These are phyloP conservation scores for Ashinkailepas kermadecensis DNA, from an alignment of 2,888 invertebrate species.

Conservation along the genomic window DNA sequence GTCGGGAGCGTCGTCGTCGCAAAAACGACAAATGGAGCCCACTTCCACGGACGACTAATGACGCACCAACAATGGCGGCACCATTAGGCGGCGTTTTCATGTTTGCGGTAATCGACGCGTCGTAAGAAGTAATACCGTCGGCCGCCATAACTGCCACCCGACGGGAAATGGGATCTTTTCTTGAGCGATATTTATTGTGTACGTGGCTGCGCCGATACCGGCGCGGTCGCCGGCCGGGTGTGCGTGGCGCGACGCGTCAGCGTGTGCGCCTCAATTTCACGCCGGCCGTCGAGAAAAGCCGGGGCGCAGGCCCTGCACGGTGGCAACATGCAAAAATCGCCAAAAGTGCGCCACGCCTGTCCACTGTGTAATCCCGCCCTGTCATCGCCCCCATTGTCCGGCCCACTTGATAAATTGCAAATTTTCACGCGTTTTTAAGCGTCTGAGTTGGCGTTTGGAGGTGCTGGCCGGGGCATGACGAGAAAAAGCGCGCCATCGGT, in stretches of 20 bases:
- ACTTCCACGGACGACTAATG: constrained; percentile 5
- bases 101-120: constrained; percentile 8
- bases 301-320: not conserved
- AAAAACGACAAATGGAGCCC: constrained; percentile 15
- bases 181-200: not conserved
- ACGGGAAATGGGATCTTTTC: constrained; percentile 2
- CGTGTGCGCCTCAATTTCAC: not conserved
- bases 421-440: constrained; percentile 21
- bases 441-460: not conserved
- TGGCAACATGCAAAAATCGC: constrained; percentile 2
- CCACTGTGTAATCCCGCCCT: not conserved
- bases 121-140: not conserved
- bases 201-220: not conserved
- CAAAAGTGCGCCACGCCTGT: constrained; percentile 1
- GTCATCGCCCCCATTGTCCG: constrained; percentile 12
- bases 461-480: not conserved
- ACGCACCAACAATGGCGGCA: not conserved
- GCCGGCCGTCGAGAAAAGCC: not conserved
- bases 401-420: constrained; percentile 6
- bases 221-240: not conserved
- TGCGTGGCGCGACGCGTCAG: not conserved
- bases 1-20: not conserved
- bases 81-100: constrained; percentile 13
- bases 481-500: not conserved
- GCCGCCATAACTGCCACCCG: not conserved